Base-by-base conservation (phyloP, 2,113 vertebrate species). In the Anseranas semipalmata region DNA sequence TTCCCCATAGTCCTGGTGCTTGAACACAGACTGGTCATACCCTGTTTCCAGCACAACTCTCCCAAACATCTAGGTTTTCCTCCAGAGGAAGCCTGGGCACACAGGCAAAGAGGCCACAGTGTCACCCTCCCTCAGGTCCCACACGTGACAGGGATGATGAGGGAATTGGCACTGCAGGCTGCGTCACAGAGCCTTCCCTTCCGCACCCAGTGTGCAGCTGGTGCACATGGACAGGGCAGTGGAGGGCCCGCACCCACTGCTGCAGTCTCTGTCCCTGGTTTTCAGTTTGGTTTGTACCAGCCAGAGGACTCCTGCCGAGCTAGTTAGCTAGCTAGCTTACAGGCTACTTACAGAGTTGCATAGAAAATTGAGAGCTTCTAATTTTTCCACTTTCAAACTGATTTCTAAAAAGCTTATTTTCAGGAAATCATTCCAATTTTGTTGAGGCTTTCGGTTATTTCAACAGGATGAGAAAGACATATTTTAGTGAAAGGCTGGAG, bases 141-240 rank as follows among this genome's bases (percentile, higher is more conserved):
- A 65, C 27, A 30, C 14, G 32, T 28, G 18, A 4, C 2, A 2
- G 14, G 12, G n/a, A 28, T 3, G 7, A 32, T 27, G 48, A 59
- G 7, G 53, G 65, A 65, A 48, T 2, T 4, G 18, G 18, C 0
- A 1, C 39, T 21, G 12, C 1, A 0, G 46, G 27, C 10, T 56
- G 35, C 32, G 13, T n/a, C 14, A 28, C 12, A 12, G 50, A 56
- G 22, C 39, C n/a, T 48, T 59, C 27, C 17, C 30, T 35, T 55
- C 53, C 21, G 12, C 59, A 22, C 10, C 16, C 18, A 12, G 8
- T 6, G 6, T 30, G 39, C 21, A n/a, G 7, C 37, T 45, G 27
- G 30, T 33, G 50, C 15, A 8, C 7, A 14, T 0, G 1, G n/a
- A 6, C 32, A 45, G 67, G 33, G 20, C 45, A 16, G 6, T 10